Evolutionary conservation across 2,113 vertebrate species (phyloP).

Genomic region (Pangasianodon hypophthalmus): DNA sequence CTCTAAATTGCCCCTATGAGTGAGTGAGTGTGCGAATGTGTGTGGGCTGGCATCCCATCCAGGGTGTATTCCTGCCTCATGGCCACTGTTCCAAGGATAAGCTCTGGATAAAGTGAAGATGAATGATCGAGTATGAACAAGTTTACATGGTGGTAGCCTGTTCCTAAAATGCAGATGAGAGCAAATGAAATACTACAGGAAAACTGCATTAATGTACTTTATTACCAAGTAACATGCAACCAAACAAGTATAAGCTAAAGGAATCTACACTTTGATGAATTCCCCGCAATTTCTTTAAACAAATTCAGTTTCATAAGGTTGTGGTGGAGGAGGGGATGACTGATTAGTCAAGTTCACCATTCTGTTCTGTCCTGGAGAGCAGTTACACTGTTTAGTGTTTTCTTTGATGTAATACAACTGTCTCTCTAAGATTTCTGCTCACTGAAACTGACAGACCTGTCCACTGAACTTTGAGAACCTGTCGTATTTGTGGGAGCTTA

Average conservation of each 20-base stretch:
- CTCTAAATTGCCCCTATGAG: not conserved
- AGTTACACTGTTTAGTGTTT: not conserved
- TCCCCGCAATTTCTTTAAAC: not conserved
- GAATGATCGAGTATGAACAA: not conserved
- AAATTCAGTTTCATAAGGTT: no score
- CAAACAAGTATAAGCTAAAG: not conserved
- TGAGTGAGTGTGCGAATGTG: not conserved
- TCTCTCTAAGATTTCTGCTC: not conserved
- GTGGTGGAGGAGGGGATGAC: no score
- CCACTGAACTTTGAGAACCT: not conserved
- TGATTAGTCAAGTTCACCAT: not conserved
- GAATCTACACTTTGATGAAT: not conserved
- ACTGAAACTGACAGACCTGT: not conserved
- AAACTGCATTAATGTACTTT: not conserved
- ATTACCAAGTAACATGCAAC: not conserved
- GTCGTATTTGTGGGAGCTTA: not conserved
- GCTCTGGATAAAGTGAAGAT: not conserved
- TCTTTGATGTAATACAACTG: not conserved
- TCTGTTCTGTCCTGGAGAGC: not conserved
- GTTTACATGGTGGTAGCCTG: not conserved
- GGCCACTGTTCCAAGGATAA: not conserved
- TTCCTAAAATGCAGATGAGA: not conserved
- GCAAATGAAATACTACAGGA: not conserved
- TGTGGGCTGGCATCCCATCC: not conserved
- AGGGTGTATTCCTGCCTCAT: not conserved